Evolutionary conservation across 1,140 invertebrate species (phyloP), one percentile per base, ranked within the genome.

Genomic region (Lepidurus packardi): DNA sequence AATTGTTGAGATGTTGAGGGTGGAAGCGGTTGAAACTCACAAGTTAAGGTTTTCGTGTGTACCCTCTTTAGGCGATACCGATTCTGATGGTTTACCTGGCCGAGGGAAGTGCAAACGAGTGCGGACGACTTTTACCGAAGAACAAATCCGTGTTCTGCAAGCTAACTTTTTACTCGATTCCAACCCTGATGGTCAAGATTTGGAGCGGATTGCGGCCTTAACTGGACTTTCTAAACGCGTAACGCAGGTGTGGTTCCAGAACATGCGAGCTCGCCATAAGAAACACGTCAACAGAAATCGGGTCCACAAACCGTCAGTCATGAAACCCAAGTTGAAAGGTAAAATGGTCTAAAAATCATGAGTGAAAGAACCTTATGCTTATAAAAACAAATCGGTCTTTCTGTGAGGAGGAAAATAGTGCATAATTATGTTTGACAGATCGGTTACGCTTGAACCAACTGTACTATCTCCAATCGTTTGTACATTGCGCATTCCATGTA

Each of bases 91-190:
- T 21, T 65, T 65, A 65, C 53, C 53, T 65, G 53, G 53, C 53
- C 53, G 53, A 16, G 47, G 75, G 47, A 98, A 97, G 86, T 93
- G 96, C 81, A 99, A 99, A 87, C 88, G 97, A 53, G 96, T 99
- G 8, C 89, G 97, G 74, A 99, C 97, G 1, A 98, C 97, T 1
- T 99, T 99, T 87, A 98, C 96, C 7, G 97, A 99, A 85, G 97
- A 99, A 83, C 97, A 99, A 84, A 88, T 99, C 45, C 93, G 96
- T 83, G 93, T 99, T 24, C 88, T 99, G 10, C 97, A 99, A 85
- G 95, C 96, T 9, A 98, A 98, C 86, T 99, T 99, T 86, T 93
- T 97, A 85, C 86, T 98, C 82, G 97, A 99, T 85, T 97, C 95
- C 79, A 99, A 99, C 87, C 98, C 98, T 1, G 98, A 99, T 86